Evolutionary conservation across 2,888 invertebrate genomes (phyloP).

Genomic region (Antitype chi): DNA sequence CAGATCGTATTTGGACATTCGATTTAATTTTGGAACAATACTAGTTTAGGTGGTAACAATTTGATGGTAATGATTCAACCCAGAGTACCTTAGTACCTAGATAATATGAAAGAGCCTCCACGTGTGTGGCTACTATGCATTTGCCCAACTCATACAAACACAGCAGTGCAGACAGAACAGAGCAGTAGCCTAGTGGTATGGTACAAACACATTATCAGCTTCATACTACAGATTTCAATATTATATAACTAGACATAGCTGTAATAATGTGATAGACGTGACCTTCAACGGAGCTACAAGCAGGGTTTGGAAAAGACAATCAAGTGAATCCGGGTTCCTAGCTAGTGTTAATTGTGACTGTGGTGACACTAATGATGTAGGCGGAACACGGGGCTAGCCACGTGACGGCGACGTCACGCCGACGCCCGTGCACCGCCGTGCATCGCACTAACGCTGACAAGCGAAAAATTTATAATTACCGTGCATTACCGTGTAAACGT

Average conservation of each 20-base stretch:
- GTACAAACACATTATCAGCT: no score
- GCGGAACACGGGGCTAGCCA: constrained; percentile 37
- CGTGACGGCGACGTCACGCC: constrained; percentile 26
- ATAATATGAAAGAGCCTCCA: not conserved
- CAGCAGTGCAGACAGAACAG: no score
- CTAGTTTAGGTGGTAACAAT: not conserved
- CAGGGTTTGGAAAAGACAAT: not conserved
- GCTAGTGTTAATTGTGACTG: constrained; percentile 13
- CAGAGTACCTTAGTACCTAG: not conserved
- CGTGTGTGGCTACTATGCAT: not conserved
- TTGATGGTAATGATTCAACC: not conserved
- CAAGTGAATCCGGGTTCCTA: not conserved
- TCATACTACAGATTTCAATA: not conserved
- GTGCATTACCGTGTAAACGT: constrained; percentile 1
- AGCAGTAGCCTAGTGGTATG: no score
- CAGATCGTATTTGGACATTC: not conserved
- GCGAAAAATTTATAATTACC: constrained; percentile 59
- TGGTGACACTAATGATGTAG: constrained; percentile 1
- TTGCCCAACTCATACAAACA: not conserved
- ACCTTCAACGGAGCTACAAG: not conserved
- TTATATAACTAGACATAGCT: not conserved
- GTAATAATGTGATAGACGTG: not conserved
- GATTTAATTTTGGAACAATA: not conserved
- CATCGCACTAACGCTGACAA: constrained; percentile 47
- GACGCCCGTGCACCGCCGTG: constrained; percentile 16